Base-by-base conservation (phyloP, 2,797 vertebrate species). In the Tenualosa thibaudeaui region DNA sequence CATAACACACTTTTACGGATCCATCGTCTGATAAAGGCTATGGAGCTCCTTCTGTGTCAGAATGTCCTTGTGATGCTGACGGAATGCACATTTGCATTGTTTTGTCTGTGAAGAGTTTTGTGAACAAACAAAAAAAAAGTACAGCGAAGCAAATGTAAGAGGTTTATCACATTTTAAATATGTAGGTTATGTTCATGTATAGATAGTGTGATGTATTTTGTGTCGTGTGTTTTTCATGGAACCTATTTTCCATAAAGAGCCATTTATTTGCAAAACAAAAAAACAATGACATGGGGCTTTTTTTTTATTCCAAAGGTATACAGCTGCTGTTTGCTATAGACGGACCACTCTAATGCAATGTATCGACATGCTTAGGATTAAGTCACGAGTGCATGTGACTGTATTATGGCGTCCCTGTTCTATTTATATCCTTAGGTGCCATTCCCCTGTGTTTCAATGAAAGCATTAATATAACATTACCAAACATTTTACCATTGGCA, bases 311-410 rank as follows among this genome's bases (percentile, higher is more conserved):
- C 19, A 58, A 58, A 58, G 68, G 13, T 40, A 8, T 7, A 75
- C 68, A 43, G 68, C 37, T 3, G 31, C 13, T 43, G 22, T 46
- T 43, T n/a, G 7, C 40, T 37, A 40, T 46, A 40, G 40, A 46
- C 19, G 8, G 43, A 71, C 26, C 31, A 12, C 65, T 37, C 26
- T 71, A 15, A 24, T 71, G 65, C 26, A 15, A 26, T 43, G 71
- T 40, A 78, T 78, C 15, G n/a, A 46, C 37, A 78, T 2, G 71
- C 71, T 78, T 19, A 19, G 71, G 71, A 78, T 78, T 78, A 78
- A 78, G 71, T 46, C 40, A 78, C 37, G 0, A 17, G 71, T 46
- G 8, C 71, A 46, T 78, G 71, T 78, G 71, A 78, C 71, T 43
- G 71, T 22, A 43, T 22, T 46, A 40, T 19, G 37, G 71, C 71